A percentile compares a stretch with the other conserved stretches of the same genome.
Evolutionary conservation across 2,797 vertebrate genomes (phyloP).

Genomic region (Lepidocolaptes lacrymiger): DNA sequence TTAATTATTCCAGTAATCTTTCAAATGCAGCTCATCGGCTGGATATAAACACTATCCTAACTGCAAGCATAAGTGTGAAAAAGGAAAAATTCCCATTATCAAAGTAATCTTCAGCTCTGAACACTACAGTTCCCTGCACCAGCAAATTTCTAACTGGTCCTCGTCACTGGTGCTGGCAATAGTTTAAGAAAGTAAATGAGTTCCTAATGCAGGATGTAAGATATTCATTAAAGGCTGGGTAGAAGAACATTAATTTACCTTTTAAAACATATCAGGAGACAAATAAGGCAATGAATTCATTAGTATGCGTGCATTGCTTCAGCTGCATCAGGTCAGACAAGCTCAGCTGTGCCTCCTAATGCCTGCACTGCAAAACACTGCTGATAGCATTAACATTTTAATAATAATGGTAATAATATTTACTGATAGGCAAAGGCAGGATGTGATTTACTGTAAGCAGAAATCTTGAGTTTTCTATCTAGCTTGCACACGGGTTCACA

Average conservation of each 20-base stretch:
- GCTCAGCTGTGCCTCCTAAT: constrained; percentile 42
- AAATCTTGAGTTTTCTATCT: not conserved
- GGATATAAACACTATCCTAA: constrained; percentile 14
- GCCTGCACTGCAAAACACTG: constrained; percentile 30
- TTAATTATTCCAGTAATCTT: constrained; percentile 25
- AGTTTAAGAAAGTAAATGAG: constrained; percentile 27
- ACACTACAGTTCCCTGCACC: not conserved
- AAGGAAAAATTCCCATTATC: constrained; percentile 46
- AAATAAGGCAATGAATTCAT: constrained; percentile 6
- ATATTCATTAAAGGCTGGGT: constrained; percentile 53
- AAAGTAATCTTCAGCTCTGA: constrained; percentile 26
- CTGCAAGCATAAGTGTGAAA: constrained; percentile 43
- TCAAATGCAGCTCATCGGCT: constrained; percentile 20
- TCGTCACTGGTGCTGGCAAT: constrained; percentile 36
- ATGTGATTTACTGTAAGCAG: not conserved
- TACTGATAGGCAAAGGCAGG: constrained; percentile 19
- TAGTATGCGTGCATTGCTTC: not conserved
- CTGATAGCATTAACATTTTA: constrained; percentile 22
- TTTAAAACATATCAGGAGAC: constrained; percentile 32
- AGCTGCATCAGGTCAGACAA: not conserved
- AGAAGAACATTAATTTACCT: constrained; percentile 54
- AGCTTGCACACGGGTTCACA: not conserved
- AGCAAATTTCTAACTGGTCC: constrained; percentile 53
- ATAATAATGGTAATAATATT: constrained; percentile 5
- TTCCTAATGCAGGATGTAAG: constrained; percentile 61